Conservation (phyloP, 2,113 vertebrate species). For the Parus major region DNA sequence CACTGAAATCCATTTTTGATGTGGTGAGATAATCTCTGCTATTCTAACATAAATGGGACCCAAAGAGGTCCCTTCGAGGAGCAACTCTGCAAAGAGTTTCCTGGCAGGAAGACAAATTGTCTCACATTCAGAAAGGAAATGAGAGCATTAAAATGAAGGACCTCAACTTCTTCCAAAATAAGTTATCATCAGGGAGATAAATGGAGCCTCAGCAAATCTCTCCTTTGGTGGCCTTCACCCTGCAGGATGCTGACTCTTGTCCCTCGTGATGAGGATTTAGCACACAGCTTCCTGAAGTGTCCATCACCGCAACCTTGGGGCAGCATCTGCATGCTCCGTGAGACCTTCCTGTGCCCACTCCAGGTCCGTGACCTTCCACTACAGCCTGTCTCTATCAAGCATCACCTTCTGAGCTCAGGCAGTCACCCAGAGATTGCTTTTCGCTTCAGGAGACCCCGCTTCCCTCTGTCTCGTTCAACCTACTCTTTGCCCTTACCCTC, state of each 20-base stretch:
- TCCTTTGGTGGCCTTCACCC: conserved; percentile 21
- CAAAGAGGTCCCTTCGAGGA: background rate
- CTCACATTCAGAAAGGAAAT: conserved; percentile 49
- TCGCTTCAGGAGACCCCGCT: accelerated
- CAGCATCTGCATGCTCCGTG: background rate
- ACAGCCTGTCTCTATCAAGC: background rate
- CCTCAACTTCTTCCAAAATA: conserved; percentile 23
- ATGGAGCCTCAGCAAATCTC: background rate
- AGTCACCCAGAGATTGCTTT: background rate
- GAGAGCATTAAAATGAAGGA: conserved; percentile 25
- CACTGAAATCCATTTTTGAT: background rate
- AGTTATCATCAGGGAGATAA: conserved; percentile 31
- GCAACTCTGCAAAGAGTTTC: conserved; percentile 16
- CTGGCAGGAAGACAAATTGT: conserved; percentile 48
- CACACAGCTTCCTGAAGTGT: background rate
- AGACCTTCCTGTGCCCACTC: background rate
- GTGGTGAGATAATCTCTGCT: conserved; percentile 36
- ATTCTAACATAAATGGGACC: background rate
- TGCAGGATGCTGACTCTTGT: conserved; percentile 26
- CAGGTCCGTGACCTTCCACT: background rate
- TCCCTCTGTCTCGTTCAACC: background rate
- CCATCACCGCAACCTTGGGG: background rate
- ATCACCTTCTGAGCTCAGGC: background rate
- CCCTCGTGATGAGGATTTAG: background rate
- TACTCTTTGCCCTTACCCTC: background rate